Evolutionary conservation across 2,113 vertebrate genomes (phyloP).

Genomic region (Casuarius casuarius): DNA sequence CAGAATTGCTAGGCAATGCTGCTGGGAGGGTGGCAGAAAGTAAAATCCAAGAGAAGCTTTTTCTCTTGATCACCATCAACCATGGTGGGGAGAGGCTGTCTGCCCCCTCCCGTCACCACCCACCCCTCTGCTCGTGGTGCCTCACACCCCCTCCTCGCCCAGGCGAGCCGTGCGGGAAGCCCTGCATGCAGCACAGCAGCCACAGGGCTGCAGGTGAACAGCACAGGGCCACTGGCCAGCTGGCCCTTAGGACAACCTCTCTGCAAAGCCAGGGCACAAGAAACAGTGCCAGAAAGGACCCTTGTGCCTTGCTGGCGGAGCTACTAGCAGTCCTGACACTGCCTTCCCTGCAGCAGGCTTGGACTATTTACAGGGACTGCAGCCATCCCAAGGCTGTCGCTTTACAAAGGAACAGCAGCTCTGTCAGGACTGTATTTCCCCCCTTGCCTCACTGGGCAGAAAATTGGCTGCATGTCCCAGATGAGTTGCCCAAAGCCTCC

Average conservation of each 20-base stretch:
- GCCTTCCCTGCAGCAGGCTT: not conserved
- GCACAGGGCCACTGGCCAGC: not conserved
- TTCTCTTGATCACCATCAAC: not conserved
- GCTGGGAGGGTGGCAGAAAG: not conserved
- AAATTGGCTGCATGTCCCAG: not conserved
- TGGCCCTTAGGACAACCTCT: not conserved
- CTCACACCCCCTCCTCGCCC: not conserved
- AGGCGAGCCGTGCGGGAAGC: not conserved
- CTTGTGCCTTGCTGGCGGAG: not conserved
- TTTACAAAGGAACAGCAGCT: not conserved
- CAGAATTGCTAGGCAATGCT: not conserved
- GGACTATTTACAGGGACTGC: not conserved
- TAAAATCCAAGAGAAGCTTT: not conserved
- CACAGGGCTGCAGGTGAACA: not conserved
- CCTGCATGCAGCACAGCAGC: not conserved
- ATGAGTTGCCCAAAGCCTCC: not conserved
- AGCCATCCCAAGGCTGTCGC: too few species aligned
- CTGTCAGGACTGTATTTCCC: not conserved
- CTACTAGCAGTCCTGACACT: not conserved
- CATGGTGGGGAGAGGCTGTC: not conserved
- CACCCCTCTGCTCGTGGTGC: not conserved
- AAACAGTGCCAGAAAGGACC: not conserved
- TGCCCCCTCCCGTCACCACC: not conserved
- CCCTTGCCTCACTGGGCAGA: not conserved
- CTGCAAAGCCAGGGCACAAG: not conserved